A percentile compares a stretch with the other conserved stretches of the same genome.
Evolutionary conservation across 2,113 vertebrate species (phyloP).

Genomic region (Nannospalax galili): DNA sequence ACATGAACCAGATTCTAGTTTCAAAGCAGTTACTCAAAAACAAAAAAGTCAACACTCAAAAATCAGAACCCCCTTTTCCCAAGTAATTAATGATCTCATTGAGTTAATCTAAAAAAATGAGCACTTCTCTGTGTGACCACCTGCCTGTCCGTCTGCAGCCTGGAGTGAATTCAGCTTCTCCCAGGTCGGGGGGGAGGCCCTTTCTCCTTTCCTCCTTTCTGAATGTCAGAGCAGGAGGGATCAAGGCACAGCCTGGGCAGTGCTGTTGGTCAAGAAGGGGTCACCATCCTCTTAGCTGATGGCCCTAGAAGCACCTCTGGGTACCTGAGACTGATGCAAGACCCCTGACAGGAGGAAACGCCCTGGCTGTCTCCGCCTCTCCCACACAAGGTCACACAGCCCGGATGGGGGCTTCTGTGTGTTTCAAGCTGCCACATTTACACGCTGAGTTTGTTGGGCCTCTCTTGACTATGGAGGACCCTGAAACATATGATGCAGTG

Average conservation of each 20-base stretch:
- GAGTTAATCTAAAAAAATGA: not conserved
- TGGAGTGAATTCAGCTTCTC: not conserved
- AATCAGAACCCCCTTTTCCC: not conserved
- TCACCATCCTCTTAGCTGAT: not conserved
- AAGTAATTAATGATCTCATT: not conserved
- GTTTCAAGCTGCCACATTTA: not conserved
- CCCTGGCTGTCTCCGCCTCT: not conserved
- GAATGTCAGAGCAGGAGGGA: slow-evolving; percentile 27
- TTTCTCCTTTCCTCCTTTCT: slow-evolving; percentile 10
- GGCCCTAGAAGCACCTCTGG: not conserved
- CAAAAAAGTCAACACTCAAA: not conserved
- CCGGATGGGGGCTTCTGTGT: not conserved
- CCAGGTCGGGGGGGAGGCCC: not conserved
- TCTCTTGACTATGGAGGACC: slow-evolving; percentile 13
- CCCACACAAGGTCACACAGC: not conserved
- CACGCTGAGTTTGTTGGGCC: not conserved
- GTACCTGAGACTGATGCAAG: not conserved
- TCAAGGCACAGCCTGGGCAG: not conserved
- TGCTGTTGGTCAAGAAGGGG: not conserved
- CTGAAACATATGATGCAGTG: not conserved
- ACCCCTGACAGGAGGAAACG: not conserved
- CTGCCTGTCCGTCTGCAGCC: not conserved
- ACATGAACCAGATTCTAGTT: slow-evolving; percentile 40
- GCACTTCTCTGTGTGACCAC: not conserved
- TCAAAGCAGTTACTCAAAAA: slow-evolving; percentile 51